Evolutionary conservation across 2,888 invertebrate genomes (phyloP).

Genomic region (Limnephilus auricula): DNA sequence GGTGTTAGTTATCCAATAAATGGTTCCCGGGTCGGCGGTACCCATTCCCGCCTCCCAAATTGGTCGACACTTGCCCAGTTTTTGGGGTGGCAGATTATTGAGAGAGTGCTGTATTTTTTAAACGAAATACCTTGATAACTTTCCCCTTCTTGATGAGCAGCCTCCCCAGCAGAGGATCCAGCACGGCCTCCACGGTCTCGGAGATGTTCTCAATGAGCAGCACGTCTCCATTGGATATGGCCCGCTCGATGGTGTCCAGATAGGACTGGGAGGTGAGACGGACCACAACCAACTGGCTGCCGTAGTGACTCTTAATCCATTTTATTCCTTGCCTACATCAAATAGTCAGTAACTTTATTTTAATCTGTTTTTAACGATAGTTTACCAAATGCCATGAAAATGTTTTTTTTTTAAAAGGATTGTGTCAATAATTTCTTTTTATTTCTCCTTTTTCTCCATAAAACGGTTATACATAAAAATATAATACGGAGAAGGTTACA

Average conservation of each 20-base stretch:
- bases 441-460: too few relatives aligned
- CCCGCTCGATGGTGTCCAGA: slow-evolving; percentile 88
- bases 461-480: too few relatives aligned
- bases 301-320: slow-evolving; percentile 95
- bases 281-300: slow-evolving; percentile 83
- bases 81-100: not conserved
- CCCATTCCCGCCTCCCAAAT: too few relatives aligned
- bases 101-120: not conserved
- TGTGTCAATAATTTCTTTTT: too few relatives aligned
- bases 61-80: not conserved
- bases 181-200: slow-evolving; percentile 92
- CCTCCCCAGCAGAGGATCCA: slow-evolving; percentile 92
- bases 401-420: too few relatives aligned
- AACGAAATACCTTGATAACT: slow-evolving; percentile 77
- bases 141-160: slow-evolving; percentile 93
- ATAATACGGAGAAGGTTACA: too few relatives aligned
- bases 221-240: slow-evolving; percentile 85
- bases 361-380: too few relatives aligned
- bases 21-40: too few relatives aligned
- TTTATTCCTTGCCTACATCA: slow-evolving; percentile 88
- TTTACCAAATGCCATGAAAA: too few relatives aligned
- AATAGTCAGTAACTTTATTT: not conserved
- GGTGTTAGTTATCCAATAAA: too few relatives aligned
- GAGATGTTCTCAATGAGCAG: slow-evolving; percentile 93
- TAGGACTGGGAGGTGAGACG: slow-evolving; percentile 90